Conservation (phyloP, 2,113 vertebrate genomes). For the Polypterus bichir region DNA sequence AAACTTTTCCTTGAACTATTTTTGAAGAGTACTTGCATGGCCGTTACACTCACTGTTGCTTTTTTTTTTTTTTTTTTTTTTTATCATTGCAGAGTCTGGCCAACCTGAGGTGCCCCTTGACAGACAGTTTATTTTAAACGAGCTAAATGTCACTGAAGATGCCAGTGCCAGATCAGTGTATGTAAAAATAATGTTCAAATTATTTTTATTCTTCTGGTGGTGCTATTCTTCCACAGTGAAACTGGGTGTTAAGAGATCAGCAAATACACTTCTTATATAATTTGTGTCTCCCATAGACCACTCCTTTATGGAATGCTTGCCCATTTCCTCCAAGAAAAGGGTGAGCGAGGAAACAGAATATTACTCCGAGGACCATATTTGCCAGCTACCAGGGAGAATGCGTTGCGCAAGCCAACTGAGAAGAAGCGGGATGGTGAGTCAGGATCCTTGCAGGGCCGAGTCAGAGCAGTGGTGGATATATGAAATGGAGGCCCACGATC, state of each 20-base stretch:
- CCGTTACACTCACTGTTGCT: too few relatives aligned
- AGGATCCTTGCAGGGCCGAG: too few relatives aligned
- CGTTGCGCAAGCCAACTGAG: constrained; percentile 21
- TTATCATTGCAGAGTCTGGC: constrained; percentile 64
- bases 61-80: too few relatives aligned
- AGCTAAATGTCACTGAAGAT: constrained; percentile 76
- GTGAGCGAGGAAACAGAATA: constrained; percentile 36
- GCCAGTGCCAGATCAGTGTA: constrained; percentile 67
- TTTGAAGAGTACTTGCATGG: too few relatives aligned
- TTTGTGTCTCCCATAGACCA: constrained; percentile 51
- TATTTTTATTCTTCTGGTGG: neutral
- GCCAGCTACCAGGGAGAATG: constrained; percentile 25
- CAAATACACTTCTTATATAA: neutral
- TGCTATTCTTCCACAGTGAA: neutral
- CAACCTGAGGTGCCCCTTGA: constrained; percentile 76
- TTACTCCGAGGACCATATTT: constrained; percentile 38
- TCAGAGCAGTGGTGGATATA: too few relatives aligned
- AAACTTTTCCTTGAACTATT: too few relatives aligned
- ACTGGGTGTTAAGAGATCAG: neutral
- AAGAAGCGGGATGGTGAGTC: constrained; percentile 36
- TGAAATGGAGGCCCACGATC: too few relatives aligned
- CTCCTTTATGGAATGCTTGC: constrained; percentile 78
- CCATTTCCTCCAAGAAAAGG: constrained; percentile 58
- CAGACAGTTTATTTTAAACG: constrained; percentile 73
- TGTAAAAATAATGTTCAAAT: constrained; percentile 28